phyloP scores from a whole-genome alignment of 2,797 vertebrate genomes.

The Chrysolophus pictus region DNA sequence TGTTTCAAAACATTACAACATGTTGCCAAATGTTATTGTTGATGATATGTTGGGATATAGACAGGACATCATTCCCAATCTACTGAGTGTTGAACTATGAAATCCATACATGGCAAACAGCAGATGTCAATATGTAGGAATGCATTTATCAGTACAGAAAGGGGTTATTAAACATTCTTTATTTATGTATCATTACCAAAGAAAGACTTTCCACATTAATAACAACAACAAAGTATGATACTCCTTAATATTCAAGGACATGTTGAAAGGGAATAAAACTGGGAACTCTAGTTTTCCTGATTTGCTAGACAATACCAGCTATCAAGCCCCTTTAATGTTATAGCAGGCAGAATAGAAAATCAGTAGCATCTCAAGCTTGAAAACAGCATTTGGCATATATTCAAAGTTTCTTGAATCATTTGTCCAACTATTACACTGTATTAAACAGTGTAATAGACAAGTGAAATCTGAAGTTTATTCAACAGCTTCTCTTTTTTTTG shows the following conservation, averaged over 20 bases:
- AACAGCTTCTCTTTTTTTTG: neutral
- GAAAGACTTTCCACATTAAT: neutral
- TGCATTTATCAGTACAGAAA: neutral
- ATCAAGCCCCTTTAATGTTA: neutral
- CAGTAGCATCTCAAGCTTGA: neutral
- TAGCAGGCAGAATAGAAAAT: neutral
- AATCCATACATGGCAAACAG: neutral
- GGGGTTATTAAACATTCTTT: neutral
- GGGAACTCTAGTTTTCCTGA: neutral
- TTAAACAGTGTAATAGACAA: neutral
- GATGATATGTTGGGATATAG: neutral
- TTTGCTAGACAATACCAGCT: neutral
- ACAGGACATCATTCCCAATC: neutral
- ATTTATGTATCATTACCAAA: neutral
- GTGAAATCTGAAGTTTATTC: neutral
- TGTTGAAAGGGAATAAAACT: neutral
- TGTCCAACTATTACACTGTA: neutral
- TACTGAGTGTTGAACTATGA: neutral
- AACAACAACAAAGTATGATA: neutral
- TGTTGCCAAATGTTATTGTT: neutral
- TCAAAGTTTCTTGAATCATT: neutral
- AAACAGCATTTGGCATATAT: neutral
- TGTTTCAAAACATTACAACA: neutral
- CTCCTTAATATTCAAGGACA: neutral
- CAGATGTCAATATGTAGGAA: neutral